Percentiles rank a stretch among this genome's conserved stretches.
These are phyloP conservation scores for Anguilla marmorata DNA, from an alignment of 2,797 vertebrate species.

Conservation along the genomic window DNA sequence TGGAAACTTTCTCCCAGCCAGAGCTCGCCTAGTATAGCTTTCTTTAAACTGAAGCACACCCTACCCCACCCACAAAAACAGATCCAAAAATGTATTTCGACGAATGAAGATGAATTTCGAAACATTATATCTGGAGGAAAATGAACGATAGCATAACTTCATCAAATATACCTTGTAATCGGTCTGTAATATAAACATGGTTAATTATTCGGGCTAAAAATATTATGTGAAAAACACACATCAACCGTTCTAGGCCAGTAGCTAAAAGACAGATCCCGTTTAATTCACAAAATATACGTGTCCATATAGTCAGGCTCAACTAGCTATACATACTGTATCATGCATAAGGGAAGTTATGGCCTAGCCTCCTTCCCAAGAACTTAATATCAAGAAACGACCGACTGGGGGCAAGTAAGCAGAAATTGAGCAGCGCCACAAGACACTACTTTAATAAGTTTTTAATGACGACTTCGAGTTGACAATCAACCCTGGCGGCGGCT, in stretches of 20 bases:
- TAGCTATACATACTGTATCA: neutral
- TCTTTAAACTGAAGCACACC: conserved; percentile 4
- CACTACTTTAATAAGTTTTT: neutral
- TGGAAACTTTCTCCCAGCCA: too few species aligned
- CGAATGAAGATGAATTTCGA: neutral
- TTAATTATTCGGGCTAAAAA: neutral
- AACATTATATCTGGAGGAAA: neutral
- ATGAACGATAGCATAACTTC: neutral
- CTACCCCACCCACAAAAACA: neutral
- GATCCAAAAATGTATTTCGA: neutral
- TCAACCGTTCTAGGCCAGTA: neutral
- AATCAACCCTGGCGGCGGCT: neutral
- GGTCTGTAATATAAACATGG: neutral
- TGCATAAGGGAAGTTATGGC: neutral
- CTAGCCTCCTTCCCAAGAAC: neutral
- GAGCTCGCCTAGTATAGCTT: neutral
- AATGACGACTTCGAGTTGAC: neutral
- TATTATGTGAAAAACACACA: neutral
- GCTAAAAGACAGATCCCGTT: neutral
- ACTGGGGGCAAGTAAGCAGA: neutral
- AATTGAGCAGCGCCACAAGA: neutral
- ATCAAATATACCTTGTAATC: neutral
- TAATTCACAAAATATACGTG: neutral
- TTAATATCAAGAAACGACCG: neutral
- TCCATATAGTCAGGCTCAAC: neutral